Evolutionary conservation across 1,140 invertebrate genomes (phyloP).

Genomic region (Drosophila subobscura): DNA sequence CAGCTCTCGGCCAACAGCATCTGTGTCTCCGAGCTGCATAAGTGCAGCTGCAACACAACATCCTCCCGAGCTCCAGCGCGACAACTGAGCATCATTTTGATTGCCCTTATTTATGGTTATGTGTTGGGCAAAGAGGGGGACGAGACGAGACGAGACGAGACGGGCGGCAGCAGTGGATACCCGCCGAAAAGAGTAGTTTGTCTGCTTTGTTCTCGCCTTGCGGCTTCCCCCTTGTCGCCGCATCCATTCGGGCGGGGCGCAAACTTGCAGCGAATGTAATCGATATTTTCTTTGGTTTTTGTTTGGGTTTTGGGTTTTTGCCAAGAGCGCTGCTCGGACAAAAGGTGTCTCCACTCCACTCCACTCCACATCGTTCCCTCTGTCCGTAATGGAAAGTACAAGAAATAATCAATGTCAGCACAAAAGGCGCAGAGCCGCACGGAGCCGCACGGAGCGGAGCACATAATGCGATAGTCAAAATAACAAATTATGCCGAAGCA

Average conservation of each 20-base stretch:
- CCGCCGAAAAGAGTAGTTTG: constrained; percentile 21
- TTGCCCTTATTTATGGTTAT: constrained; percentile 79
- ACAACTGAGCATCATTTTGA: constrained; percentile 79
- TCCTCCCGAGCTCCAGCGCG: constrained; percentile 45
- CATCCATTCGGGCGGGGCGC: constrained; percentile 22
- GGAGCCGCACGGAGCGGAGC: neutral
- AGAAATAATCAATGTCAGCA: constrained; percentile 52
- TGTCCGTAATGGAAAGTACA: constrained; percentile 19
- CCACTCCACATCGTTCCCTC: neutral
- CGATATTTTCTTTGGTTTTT: constrained; percentile 36
- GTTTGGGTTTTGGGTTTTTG: too few species aligned
- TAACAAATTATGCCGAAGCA: constrained; percentile 77
- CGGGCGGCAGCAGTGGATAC: too few species aligned
- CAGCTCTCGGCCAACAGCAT: constrained; percentile 4
- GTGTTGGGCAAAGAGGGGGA: constrained; percentile 21
- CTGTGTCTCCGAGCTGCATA: neutral
- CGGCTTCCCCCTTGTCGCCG: constrained; percentile 14
- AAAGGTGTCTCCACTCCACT: constrained; percentile 29
- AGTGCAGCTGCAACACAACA: constrained; percentile 29
- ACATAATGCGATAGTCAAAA: constrained; percentile 65
- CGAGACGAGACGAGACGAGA: too few species aligned
- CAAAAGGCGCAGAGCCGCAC: constrained; percentile 23
- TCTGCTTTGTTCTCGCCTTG: constrained; percentile 19
- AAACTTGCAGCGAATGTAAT: constrained; percentile 56
- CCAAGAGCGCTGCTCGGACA: constrained; percentile 9